Conservation (phyloP, 2,888 invertebrate species). For the Trachelus tabidus region DNA sequence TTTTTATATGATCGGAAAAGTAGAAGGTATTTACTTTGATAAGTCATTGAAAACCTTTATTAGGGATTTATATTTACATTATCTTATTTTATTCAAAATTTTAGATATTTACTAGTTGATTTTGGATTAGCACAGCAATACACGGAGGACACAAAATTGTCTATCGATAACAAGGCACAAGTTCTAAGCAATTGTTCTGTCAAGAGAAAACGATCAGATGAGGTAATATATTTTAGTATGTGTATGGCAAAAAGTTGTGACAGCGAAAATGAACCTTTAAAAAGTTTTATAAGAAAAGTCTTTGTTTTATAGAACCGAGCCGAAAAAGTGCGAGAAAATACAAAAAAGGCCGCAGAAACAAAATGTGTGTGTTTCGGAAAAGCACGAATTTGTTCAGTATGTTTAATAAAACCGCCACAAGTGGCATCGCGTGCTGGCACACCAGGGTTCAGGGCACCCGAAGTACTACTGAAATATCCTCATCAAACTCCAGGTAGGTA, state of each 20-base stretch:
- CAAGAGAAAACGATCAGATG: constrained; percentile 51
- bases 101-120: constrained; percentile 83
- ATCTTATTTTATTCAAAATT: constrained; percentile 24
- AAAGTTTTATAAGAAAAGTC: too few relatives aligned
- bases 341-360: constrained; percentile 38
- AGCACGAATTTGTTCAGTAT: constrained; percentile 76
- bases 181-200: constrained; percentile 22
- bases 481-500: constrained; percentile 78
- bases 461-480: constrained; percentile 83
- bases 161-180: constrained; percentile 22
- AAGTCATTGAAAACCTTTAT: background rate
- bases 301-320: constrained; percentile 22
- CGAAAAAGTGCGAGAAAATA: constrained; percentile 14
- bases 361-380: constrained; percentile 78
- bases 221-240: constrained; percentile 38
- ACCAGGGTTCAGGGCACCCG: constrained; percentile 90
- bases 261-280: too few relatives aligned
- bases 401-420: constrained; percentile 73
- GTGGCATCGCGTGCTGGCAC: constrained; percentile 88
- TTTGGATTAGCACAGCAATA: constrained; percentile 87
- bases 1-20: constrained; percentile 84
- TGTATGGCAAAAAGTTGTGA: too few relatives aligned
- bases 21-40: constrained; percentile 66
- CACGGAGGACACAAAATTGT: constrained; percentile 36
- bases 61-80: background rate